Conservation (phyloP, 2,797 vertebrate species). For the Antrozous pallidus region DNA sequence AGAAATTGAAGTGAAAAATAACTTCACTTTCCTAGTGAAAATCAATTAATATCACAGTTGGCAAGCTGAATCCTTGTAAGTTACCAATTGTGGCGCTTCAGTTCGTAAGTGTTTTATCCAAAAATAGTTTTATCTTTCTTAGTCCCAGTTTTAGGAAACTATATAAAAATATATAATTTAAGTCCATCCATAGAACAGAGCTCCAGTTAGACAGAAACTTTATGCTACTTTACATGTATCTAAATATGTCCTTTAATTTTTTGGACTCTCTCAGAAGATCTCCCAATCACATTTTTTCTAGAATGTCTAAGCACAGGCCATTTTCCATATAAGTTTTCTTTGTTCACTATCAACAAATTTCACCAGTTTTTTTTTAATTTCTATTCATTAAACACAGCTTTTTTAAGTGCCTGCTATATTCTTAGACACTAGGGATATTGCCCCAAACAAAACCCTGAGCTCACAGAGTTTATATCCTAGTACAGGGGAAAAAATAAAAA, state of each 20-base stretch:
- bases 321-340: background rate
- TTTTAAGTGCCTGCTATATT: background rate
- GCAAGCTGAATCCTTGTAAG: background rate
- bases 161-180: background rate
- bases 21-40: constrained; percentile 14
- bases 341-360: constrained; percentile 1
- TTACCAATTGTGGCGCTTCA: background rate
- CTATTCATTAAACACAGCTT: background rate
- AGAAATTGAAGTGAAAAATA: constrained; percentile 12
- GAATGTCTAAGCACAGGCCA: background rate
- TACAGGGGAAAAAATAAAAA: background rate
- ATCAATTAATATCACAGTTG: background rate
- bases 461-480: background rate
- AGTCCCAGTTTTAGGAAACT: background rate
- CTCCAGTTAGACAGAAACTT: constrained; percentile 3
- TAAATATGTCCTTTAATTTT: constrained; percentile 12
- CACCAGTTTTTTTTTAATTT: background rate
- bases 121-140: background rate
- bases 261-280: background rate
- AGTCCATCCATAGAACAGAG: background rate
- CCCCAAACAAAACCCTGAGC: constrained; percentile 3
- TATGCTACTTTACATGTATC: background rate
- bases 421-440: background rate
- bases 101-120: background rate
- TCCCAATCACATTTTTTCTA: background rate